These are phyloP conservation scores for Illadopsis cleaveri DNA, from an alignment of 2,113 vertebrate genomes.

Conservation along the genomic window DNA sequence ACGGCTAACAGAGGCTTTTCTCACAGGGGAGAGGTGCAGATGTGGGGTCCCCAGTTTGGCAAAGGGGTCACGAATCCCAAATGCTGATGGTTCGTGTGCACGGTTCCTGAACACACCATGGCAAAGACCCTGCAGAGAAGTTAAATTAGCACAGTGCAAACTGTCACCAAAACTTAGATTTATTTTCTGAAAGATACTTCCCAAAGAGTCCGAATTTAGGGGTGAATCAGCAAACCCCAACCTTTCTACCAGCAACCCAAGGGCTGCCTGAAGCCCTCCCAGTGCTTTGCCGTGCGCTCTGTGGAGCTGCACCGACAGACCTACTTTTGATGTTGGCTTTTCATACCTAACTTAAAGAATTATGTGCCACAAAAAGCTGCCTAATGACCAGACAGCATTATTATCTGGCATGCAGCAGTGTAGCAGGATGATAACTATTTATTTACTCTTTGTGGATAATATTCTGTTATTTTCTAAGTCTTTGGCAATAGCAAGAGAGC, in stretches of 20 bases:
- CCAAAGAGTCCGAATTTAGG: neutral
- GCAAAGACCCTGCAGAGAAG: neutral
- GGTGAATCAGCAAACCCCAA: neutral
- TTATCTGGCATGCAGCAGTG: neutral
- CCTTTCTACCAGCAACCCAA: neutral
- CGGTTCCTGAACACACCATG: neutral
- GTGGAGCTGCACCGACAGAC: neutral
- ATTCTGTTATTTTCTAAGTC: constrained; percentile 42
- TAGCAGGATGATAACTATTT: neutral
- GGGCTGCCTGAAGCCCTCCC: neutral
- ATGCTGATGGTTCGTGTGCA: neutral
- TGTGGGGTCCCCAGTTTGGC: neutral
- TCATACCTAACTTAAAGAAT: constrained; percentile 21
- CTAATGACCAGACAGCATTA: neutral
- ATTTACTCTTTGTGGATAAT: neutral
- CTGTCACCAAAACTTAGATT: neutral
- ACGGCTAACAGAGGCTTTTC: accelerated
- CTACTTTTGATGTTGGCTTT: neutral
- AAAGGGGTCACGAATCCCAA: constrained; percentile 13
- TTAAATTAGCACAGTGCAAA: neutral
- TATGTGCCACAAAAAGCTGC: neutral
- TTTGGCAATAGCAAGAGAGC: constrained; percentile 36
- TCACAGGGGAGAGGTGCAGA: accelerated
- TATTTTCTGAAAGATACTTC: neutral
- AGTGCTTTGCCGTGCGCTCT: neutral